A percentile compares a stretch with the other conserved stretches of the same genome.
Evolutionary conservation across 2,113 vertebrate genomes (phyloP).

Genomic region (Natator depressus): DNA sequence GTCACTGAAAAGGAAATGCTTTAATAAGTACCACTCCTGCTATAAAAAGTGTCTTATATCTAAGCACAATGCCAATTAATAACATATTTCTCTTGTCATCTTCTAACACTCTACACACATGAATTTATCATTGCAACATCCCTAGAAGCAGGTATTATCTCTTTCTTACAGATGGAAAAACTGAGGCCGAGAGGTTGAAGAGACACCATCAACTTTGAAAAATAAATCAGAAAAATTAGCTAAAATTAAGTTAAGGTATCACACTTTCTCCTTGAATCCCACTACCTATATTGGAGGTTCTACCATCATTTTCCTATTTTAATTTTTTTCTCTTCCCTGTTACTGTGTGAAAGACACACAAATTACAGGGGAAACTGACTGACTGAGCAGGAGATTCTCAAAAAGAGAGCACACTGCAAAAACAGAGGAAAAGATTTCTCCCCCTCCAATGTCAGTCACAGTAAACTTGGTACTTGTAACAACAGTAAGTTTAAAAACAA

Average conservation of each 20-base stretch:
- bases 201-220: not conserved
- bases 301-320: constrained; percentile 16
- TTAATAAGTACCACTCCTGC: not conserved
- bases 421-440: constrained; percentile 43
- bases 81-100: constrained; percentile 26
- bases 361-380: constrained; percentile 44
- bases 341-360: constrained; percentile 22
- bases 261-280: not conserved
- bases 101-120: constrained; percentile 18
- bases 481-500: too few relatives aligned
- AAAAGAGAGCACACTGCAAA: constrained; percentile 31
- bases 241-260: rapidly evolving
- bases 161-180: constrained; percentile 34
- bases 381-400: not conserved
- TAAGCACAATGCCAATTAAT: constrained; percentile 24
- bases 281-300: constrained; percentile 26
- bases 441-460: not conserved
- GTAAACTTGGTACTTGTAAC: too few relatives aligned
- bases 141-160: constrained; percentile 41
- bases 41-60: constrained; percentile 43
- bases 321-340: constrained; percentile 16
- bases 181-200: not conserved
- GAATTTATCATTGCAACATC: constrained; percentile 18
- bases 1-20: not conserved
- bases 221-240: not conserved